Evolutionary conservation across 2,797 vertebrate genomes (phyloP), one percentile per base, ranked within the genome.

Genomic region (Xyrichtys novacula): DNA sequence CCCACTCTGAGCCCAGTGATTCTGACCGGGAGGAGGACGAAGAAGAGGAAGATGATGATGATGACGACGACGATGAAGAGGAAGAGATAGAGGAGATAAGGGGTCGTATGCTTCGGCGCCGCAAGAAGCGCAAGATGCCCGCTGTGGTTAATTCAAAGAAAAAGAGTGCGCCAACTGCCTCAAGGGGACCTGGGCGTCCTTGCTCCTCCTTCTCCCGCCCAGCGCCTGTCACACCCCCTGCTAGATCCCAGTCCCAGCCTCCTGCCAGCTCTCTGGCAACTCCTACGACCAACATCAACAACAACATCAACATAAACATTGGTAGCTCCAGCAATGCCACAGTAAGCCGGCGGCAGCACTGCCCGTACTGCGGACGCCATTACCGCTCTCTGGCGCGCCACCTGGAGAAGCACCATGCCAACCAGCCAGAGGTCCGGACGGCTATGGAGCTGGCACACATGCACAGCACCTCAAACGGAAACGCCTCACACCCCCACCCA

Each of bases 251-350:
- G 69, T 63, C 85, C 23, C 84, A 80, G 60, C 14, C 90, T 1
- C 34, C 91, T 0, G 64, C 67, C 14, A 49, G 73, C 15, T 1
- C 83, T 15, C 62, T 91, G 42, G 69, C 89, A 0, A 65, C 91
- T 0, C 90, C 92, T 0, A 94, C 93, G 42, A 94, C 92, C 28
- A 94, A 94, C 80, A 95, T 94, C 78, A 94, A 94, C 90, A 94
- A 94, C 76, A 95, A 94, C 74, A 95, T 95, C 29, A 95, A 94
- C 84, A 95, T 94, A 59, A 95, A 94, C 85, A 94, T 94, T 23
- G 84, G 92, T 52, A 79, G 90, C 72, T 88, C 92, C 4, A 43
- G 88, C 1, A 65, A 72, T 0, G 29, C 85, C 26, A 53, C 88
- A 0, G 83, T 86, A 34, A 92, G 87, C 78, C 85, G 90, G 40